These are phyloP conservation scores for Cantharis rufa DNA, from an alignment of 2,888 invertebrate genomes.

Conservation along the genomic window DNA sequence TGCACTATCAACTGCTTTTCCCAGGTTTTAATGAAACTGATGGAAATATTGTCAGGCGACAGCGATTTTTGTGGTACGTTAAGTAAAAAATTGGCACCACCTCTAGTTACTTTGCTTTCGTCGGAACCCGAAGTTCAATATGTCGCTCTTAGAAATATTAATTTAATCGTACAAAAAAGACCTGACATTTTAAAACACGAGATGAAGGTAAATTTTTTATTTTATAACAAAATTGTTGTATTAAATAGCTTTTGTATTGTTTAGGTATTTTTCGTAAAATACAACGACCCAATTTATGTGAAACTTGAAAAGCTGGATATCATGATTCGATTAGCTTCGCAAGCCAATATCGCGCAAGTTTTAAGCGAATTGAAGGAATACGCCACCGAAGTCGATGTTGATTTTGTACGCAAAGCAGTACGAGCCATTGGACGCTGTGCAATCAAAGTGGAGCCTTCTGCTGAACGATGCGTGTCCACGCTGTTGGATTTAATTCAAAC, in stretches of 20 bases:
- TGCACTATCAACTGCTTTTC: background rate
- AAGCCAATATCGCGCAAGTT: conserved; percentile 97
- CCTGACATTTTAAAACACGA: conserved; percentile 99
- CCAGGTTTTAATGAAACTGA: conserved; percentile 91
- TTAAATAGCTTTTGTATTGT: background rate
- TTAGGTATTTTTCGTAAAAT: conserved; percentile 95
- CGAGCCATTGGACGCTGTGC: conserved; percentile 98
- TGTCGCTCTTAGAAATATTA: conserved; percentile 96
- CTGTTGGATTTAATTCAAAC: conserved; percentile 97
- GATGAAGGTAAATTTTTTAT: conserved; percentile 79
- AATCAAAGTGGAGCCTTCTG: conserved; percentile 96
- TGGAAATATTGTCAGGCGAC: conserved; percentile 94
- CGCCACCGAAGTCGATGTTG: conserved; percentile 99
- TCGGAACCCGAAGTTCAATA: conserved; percentile 99
- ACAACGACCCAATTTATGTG: conserved; percentile 99
- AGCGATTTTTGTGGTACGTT: conserved; percentile 92
- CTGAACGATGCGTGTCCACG: conserved; percentile 97
- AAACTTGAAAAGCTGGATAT: conserved; percentile 98
- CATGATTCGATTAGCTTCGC: conserved; percentile 97
- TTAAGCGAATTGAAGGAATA: conserved; percentile 97
- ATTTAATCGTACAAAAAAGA: conserved; percentile 97
- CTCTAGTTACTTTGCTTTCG: conserved; percentile 93
- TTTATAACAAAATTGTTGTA: background rate
- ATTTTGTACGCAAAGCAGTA: conserved; percentile 98
- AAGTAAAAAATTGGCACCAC: conserved; percentile 98